Evolutionary conservation across 53 echinoderm and acorn worm species (phyloP).

Genomic region (Holothuria scabra): DNA sequence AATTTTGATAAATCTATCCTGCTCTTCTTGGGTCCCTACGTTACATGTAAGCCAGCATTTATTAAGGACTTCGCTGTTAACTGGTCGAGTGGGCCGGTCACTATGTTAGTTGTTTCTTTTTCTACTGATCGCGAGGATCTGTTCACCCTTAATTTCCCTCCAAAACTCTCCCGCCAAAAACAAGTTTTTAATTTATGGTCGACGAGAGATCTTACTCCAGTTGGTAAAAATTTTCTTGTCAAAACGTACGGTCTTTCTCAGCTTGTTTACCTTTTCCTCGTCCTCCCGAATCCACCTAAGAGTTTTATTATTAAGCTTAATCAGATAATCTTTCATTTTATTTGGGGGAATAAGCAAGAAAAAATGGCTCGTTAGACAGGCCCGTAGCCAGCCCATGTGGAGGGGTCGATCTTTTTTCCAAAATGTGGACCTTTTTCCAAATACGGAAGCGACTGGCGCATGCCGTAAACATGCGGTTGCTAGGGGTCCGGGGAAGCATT

Average conservation of each 20-base stretch:
- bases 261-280: not conserved
- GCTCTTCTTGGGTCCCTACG: not conserved
- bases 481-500: too few species aligned
- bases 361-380: not conserved
- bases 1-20: slow-evolving; percentile 10
- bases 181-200: not conserved
- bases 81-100: not conserved
- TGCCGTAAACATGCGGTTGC: too few species aligned
- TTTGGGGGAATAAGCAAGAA: not conserved
- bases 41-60: not conserved
- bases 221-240: not conserved
- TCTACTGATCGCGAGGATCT: not conserved
- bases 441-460: too few species aligned
- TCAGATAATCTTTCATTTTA: not conserved
- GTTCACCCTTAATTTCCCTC: not conserved
- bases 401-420: too few species aligned
- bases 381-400: too few species aligned
- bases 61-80: not conserved
- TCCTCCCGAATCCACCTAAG: not conserved
- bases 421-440: too few species aligned
- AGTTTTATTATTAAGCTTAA: not conserved
- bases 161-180: too few species aligned
- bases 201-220: not conserved
- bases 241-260: not conserved
- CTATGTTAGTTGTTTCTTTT: not conserved